Evolutionary conservation across 1,140 invertebrate species (phyloP), one percentile per base, ranked within the genome.

Genomic region (Phymastichus coffea): DNA sequence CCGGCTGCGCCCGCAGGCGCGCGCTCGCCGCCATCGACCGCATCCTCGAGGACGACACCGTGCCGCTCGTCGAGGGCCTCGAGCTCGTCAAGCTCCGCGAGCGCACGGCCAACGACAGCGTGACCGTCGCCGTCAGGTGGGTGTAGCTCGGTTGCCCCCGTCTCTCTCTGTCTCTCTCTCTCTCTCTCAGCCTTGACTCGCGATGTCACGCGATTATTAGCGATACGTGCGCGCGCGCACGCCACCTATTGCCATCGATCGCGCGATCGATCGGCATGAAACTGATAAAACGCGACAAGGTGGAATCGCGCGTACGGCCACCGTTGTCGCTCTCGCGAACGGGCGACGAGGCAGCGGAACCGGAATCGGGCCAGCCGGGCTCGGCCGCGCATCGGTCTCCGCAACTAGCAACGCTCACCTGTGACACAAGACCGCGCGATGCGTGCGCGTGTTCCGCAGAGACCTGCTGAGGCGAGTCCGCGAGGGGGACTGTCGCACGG

Each of bases 11-110:
- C 6, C 14, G 38, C 4, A 4, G 25, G 3, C 23, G 37, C n/a
- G 38, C 59, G 4, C n/a, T 48, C 3, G 0, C n/a, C 1, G 52
- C 38, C 2, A 33, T 61, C 26, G 59, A 61, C 46, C 14, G 15
- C 8, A 48, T 55, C 8, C 26, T 55, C 17, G 35, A 17, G 9
- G 37, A 41, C 4, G 52, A 61, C 38, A 37, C 43, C 4, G 19
- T 61, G 6, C 52, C 44, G 2, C 4, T 61, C 25, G 0, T 51
- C 6, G 14, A 35, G 12, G 59, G 59, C 0, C 1, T 61, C 2
- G 37, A 48, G 7, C 28, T 60, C 17, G 49, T 60, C 4, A 37
- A n/a, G 22, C 25, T 41, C 10, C 22, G 15, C 25, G 23, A 48
- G n/a, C 25, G 8, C 26, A 15, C 19, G 0, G 28, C 17, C 17